phyloP scores from a whole-genome alignment of 2,113 vertebrate genomes.

The Thamnophis sirtalis region DNA sequence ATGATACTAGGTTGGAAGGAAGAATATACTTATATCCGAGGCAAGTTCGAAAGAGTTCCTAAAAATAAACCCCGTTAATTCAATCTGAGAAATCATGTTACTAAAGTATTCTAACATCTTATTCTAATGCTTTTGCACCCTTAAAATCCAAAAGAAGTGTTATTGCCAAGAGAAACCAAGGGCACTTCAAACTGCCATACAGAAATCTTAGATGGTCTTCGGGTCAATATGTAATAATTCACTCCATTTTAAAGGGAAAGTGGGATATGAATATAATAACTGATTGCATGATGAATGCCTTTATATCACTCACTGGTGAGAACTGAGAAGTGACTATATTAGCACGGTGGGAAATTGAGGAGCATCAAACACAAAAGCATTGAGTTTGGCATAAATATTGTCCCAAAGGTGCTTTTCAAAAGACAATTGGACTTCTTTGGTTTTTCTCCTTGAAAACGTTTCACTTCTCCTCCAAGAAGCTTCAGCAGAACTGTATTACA shows the following conservation, averaged over 20 bases:
- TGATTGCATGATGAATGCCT: background rate
- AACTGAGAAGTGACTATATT: background rate
- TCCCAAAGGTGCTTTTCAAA: no score
- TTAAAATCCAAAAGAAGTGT: background rate
- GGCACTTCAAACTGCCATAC: background rate
- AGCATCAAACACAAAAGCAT: background rate
- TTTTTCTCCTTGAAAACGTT: no score
- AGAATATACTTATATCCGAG: background rate
- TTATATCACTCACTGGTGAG: background rate
- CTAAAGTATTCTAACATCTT: background rate
- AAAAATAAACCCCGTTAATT: slow-evolving; percentile 9
- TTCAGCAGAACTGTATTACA: no score
- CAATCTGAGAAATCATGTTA: background rate
- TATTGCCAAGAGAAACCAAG: background rate
- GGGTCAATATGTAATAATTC: background rate
- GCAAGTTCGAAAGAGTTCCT: background rate
- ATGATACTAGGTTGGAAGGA: background rate
- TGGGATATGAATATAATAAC: background rate
- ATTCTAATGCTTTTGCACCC: slow-evolving; percentile 1
- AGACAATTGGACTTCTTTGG: no score
- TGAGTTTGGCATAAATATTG: background rate
- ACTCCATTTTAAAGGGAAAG: background rate
- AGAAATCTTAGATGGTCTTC: background rate
- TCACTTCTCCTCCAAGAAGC: no score
- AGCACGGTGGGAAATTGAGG: background rate